phyloP scores from a whole-genome alignment of 2,888 invertebrate species.

The Deilephila porcellus region DNA sequence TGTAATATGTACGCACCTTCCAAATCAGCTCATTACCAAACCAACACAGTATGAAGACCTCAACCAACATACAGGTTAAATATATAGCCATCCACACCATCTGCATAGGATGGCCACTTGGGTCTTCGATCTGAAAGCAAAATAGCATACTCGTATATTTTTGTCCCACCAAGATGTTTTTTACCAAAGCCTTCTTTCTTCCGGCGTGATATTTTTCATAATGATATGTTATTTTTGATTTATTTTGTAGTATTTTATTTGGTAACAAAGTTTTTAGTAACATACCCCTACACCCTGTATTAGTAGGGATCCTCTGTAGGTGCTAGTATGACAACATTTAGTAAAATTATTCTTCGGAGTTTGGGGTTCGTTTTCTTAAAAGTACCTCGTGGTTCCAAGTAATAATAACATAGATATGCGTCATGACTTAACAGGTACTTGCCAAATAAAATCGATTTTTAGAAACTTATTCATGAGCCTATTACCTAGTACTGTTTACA shows the following conservation, averaged over 20 bases:
- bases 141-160: constrained; percentile 40
- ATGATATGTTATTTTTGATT: too few species aligned
- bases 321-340: background rate
- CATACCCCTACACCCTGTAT: too few species aligned
- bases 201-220: too few species aligned
- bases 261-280: too few species aligned
- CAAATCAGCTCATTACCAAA: constrained; percentile 80
- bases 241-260: too few species aligned
- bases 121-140: constrained; percentile 73
- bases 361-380: background rate
- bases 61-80: constrained; percentile 79
- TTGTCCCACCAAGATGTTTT: background rate
- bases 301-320: too few species aligned
- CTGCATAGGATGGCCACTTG: constrained; percentile 77
- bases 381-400: background rate
- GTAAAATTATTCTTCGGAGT: background rate
- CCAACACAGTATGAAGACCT: constrained; percentile 82
- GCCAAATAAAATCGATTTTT: background rate
- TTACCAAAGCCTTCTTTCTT: background rate
- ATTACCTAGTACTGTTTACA: background rate
- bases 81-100: constrained; percentile 81
- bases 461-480: background rate
- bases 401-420: background rate
- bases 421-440: background rate
- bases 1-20: constrained; percentile 58